Base-by-base conservation (phyloP, 2,113 vertebrate species). In the Agapornis roseicollis region DNA sequence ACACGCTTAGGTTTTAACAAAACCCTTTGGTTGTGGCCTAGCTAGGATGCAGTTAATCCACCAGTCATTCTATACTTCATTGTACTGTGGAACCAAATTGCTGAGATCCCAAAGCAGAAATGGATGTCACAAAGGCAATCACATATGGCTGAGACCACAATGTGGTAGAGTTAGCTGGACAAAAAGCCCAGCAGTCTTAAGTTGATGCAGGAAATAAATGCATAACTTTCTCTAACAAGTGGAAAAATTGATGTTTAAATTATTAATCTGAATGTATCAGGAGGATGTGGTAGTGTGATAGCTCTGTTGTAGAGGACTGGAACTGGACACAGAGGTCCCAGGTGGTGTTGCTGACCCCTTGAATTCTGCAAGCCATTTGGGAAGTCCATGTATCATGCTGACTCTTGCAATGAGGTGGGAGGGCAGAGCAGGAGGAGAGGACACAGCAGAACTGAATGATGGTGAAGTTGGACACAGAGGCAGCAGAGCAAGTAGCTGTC, bases 321-420 rank as follows among this genome's bases (percentile, higher is more conserved):
- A 96, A 96, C 58, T 95, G 81, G 72, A 91, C 84, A 90, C 12
- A 53, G 47, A 90, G 85, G 56, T 90, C 63, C 91, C 90, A 97
- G 72, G 83, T 94, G 92, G 74, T 94, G 89, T 96, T 96, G 93
- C 89, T 8, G 47, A 94, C 66, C 49, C 65, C 72, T 85, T 91
- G 94, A 50, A 73, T 86, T 35, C 52, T 68, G 53, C 74, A 95
- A 88, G 82, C 60, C 74, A 88, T 88, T 68, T 7, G 93, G 72
- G 73, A 95, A 97, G 87, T 91, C 64, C 69, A 52, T 89, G 44
- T 91, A 88, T 94, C 56, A 18, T 79, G 85, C 85, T 17, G 87
- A 89, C 92, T 96, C 84, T 90, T 94, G 69, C 88, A 93, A 49
- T 87, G 93, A 95, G 90, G 85, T 94, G 80, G 50, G 66, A 93